Percentiles rank a stretch among this genome's conserved stretches.
These are phyloP conservation scores for Xestia rhomboidea DNA, from an alignment of 2,888 invertebrate species.

Conservation along the genomic window DNA sequence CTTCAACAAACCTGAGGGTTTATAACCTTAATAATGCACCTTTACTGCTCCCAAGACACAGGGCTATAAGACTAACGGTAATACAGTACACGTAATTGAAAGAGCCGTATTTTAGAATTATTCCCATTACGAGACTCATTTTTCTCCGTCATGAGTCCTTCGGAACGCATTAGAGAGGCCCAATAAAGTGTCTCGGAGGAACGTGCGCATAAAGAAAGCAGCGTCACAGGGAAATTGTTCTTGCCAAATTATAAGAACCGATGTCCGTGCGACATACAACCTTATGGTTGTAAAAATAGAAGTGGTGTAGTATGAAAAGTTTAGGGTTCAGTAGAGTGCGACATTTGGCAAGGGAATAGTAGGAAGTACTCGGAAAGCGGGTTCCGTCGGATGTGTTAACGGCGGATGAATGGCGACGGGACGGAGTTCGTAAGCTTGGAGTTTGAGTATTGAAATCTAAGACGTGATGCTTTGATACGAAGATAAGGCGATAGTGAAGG, in stretches of 20 bases:
- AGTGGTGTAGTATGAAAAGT: background rate
- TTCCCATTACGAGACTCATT: slow-evolving; percentile 63
- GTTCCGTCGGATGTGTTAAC: slow-evolving; percentile 78
- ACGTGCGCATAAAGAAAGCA: slow-evolving; percentile 73
- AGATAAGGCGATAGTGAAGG: background rate
- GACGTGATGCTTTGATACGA: slow-evolving; percentile 15
- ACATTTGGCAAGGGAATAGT: slow-evolving; percentile 75
- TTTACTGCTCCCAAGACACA: background rate
- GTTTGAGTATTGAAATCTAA: slow-evolving; percentile 56
- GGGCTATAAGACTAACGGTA: slow-evolving; percentile 7
- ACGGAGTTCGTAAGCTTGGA: slow-evolving; percentile 56
- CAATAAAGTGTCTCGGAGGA: slow-evolving; percentile 73
- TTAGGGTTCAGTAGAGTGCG: slow-evolving; percentile 64
- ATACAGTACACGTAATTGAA: slow-evolving; percentile 54
- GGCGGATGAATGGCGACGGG: slow-evolving; percentile 59
- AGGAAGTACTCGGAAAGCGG: slow-evolving; percentile 71
- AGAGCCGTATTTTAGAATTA: slow-evolving; percentile 62
- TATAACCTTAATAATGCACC: slow-evolving; percentile 16
- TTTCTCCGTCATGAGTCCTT: slow-evolving; percentile 67
- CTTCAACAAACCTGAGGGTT: background rate
- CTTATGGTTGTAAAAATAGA: slow-evolving; percentile 22
- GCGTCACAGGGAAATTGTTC: slow-evolving; percentile 69
- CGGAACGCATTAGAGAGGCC: slow-evolving; percentile 74
- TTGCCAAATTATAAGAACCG: slow-evolving; percentile 14
- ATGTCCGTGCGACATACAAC: slow-evolving; percentile 25